Conservation (phyloP, 2,113 vertebrate genomes). For the Bostrychus sinensis region DNA sequence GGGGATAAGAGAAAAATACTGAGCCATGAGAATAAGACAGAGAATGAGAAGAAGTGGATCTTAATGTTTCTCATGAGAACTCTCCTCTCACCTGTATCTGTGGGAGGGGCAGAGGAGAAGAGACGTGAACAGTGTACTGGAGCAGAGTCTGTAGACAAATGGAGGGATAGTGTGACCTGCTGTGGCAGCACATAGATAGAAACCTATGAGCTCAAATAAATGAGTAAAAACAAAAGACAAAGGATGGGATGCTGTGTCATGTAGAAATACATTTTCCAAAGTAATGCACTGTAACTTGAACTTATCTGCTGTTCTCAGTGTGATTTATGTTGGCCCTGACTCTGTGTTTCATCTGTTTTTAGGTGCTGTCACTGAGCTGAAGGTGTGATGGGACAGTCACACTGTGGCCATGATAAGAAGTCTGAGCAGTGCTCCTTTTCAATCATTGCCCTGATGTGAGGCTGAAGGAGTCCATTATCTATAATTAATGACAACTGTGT, state of each 20-base stretch:
- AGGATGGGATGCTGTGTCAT: background rate
- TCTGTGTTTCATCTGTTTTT: slow-evolving; percentile 30
- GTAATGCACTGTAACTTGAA: background rate
- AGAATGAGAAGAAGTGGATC: slow-evolving; percentile 30
- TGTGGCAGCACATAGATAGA: slow-evolving; percentile 14
- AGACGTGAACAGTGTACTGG: too few species aligned
- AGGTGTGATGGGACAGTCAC: slow-evolving; percentile 43
- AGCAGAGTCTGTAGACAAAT: slow-evolving; percentile 4
- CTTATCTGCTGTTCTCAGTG: slow-evolving; percentile 9
- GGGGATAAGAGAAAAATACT: background rate
- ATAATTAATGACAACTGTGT: slow-evolving; percentile 65
- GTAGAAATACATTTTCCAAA: background rate
- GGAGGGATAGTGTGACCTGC: slow-evolving; percentile 10
- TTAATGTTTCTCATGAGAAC: slow-evolving; percentile 33
- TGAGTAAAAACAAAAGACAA: background rate
- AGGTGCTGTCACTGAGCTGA: slow-evolving; percentile 40
- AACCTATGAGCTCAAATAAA: slow-evolving; percentile 45
- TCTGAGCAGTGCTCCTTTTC: slow-evolving; percentile 20
- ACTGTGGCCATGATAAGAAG: slow-evolving; percentile 23
- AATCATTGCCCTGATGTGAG: slow-evolving; percentile 19
- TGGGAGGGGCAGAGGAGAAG: slow-evolving; percentile 4
- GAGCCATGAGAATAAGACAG: background rate
- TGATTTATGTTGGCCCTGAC: slow-evolving; percentile 23
- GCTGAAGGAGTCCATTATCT: slow-evolving; percentile 19
- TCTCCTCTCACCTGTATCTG: slow-evolving; percentile 40